Percentiles rank a stretch among this genome's conserved stretches.
phyloP scores from a whole-genome alignment of 2,797 vertebrate genomes.

The Chelon auratus region DNA sequence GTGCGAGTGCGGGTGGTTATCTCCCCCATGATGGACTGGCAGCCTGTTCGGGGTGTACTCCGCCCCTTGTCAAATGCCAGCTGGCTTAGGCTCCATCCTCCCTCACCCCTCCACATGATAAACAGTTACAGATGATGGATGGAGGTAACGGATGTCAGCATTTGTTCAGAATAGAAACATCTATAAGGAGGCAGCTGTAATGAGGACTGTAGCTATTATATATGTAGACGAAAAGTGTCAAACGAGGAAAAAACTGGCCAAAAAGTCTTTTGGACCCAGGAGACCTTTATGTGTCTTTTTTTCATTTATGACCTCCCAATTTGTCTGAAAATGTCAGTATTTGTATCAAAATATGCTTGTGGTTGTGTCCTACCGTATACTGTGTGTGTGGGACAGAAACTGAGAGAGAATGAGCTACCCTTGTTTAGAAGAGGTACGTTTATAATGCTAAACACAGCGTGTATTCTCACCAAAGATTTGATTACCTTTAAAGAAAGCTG shows the following conservation, averaged over 20 bases:
- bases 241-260: neutral
- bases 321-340: neutral
- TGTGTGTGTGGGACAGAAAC: too few relatives aligned
- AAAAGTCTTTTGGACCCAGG: neutral
- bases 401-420: conserved; percentile 2
- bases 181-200: neutral
- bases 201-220: neutral
- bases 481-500: neutral
- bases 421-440: conserved; percentile 4
- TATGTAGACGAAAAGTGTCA: neutral
- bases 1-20: too few relatives aligned
- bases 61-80: too few relatives aligned
- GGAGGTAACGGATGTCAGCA: conserved; percentile 22
- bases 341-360: neutral
- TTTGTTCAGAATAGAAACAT: conserved; percentile 12
- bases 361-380: neutral
- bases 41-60: too few relatives aligned
- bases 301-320: neutral
- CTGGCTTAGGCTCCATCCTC: too few relatives aligned
- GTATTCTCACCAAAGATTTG: conserved; percentile 3
- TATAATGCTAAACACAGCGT: neutral
- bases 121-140: too few relatives aligned
- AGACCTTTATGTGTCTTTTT: neutral
- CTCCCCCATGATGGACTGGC: too few relatives aligned
- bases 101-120: too few relatives aligned